A percentile compares a stretch with the other conserved stretches of the same genome.
Evolutionary conservation across 2,888 invertebrate genomes (phyloP).

Genomic region (Scrobipalpa atriplicella): DNA sequence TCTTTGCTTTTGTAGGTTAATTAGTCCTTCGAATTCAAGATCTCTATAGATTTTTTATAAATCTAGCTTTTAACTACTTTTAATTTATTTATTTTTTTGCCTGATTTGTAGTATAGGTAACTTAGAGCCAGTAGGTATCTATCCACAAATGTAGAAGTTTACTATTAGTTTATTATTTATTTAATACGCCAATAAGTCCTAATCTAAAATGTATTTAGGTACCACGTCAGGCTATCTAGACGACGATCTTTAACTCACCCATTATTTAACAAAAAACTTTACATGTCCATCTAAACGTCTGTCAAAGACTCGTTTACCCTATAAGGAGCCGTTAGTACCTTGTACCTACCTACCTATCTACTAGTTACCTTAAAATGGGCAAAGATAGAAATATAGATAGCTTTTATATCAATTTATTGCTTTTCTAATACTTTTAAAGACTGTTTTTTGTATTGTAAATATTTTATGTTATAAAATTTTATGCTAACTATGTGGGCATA

Average conservation of each 20-base stretch:
- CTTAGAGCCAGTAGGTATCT: no score
- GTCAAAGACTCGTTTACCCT: not conserved
- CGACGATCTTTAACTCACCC: constrained; percentile 30
- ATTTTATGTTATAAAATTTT: not conserved
- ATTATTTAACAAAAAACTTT: constrained; percentile 30
- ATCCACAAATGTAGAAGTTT: no score
- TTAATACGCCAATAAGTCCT: no score
- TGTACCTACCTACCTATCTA: no score
- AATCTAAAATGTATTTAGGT: not conserved
- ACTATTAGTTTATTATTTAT: no score
- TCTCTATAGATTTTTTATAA: no score
- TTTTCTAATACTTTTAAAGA: not conserved
- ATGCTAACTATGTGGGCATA: not conserved
- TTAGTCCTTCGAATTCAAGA: no score
- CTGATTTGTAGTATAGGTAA: no score
- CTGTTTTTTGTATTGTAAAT: not conserved
- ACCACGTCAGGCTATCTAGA: constrained; percentile 32
- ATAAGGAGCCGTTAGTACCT: constrained; percentile 14
- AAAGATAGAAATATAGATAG: constrained; percentile 18
- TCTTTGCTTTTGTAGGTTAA: no score
- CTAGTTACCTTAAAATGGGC: constrained; percentile 4
- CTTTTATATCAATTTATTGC: constrained; percentile 9
- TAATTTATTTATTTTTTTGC: no score
- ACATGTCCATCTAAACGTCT: constrained; percentile 21
- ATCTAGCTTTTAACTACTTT: no score